These are phyloP conservation scores for Amiota minor DNA, from an alignment of 2,888 invertebrate species.

Conservation along the genomic window DNA sequence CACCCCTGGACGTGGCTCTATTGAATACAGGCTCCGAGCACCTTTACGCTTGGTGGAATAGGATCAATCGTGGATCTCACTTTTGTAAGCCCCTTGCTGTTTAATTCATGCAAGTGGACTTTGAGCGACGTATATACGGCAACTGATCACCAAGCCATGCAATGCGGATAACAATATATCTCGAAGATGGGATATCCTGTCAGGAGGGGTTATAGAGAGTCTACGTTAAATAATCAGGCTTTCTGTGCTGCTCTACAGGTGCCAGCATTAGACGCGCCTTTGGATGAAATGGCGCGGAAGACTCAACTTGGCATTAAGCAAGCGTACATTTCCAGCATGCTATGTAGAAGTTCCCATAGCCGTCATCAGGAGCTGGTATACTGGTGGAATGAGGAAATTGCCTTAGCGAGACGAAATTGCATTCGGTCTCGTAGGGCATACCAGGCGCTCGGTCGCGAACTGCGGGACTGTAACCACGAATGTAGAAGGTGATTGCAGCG, in stretches of 20 bases:
- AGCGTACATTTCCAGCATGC: neutral
- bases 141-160: slow-evolving; percentile 17
- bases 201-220: neutral
- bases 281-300: neutral
- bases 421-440: neutral
- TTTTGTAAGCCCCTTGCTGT: slow-evolving; percentile 2
- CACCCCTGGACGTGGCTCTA: slow-evolving; percentile 6
- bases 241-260: neutral
- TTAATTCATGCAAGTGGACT: neutral
- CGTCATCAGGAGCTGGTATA: neutral
- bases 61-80: neutral
- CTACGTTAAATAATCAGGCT: neutral
- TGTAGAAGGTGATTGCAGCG: neutral
- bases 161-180: neutral
- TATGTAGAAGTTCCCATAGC: neutral
- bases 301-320: neutral
- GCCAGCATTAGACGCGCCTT: neutral
- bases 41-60: slow-evolving; percentile 10
- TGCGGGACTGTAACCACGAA: neutral
- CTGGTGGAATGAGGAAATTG: slow-evolving; percentile 1
- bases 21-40: slow-evolving; percentile 23
- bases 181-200: neutral
- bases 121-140: slow-evolving; percentile 15
- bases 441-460: neutral
- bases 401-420: neutral